Percentiles rank a stretch among this genome's conserved stretches.
Evolutionary conservation across 2,888 invertebrate genomes (phyloP).

Genomic region (Hedychridium roseum): DNA sequence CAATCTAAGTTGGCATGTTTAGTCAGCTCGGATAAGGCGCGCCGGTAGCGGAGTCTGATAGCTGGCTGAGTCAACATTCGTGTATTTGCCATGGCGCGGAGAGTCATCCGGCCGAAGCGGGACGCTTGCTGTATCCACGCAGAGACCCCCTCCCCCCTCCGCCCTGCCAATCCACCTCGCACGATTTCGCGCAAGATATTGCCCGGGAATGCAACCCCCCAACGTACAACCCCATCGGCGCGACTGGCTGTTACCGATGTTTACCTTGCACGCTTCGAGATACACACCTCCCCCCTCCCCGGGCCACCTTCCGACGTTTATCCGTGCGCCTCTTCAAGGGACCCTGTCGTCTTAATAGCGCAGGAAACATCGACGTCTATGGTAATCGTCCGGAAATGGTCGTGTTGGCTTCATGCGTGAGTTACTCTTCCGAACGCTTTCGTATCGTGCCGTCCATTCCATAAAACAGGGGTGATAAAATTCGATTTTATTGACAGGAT

Average conservation of each 20-base stretch:
- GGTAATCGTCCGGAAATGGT: not conserved
- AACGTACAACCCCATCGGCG: slow-evolving; percentile 41
- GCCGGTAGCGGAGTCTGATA: slow-evolving; percentile 46
- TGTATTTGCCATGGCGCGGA: slow-evolving; percentile 47
- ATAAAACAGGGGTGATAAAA: too few relatives aligned
- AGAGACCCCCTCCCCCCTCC: too few relatives aligned
- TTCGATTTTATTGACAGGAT: too few relatives aligned
- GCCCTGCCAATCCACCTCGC: too few relatives aligned
- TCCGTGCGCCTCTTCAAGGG: slow-evolving; percentile 8
- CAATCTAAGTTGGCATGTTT: slow-evolving; percentile 58
- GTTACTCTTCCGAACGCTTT: not conserved
- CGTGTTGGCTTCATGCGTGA: not conserved
- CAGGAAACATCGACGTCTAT: slow-evolving; percentile 11
- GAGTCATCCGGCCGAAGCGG: slow-evolving; percentile 41
- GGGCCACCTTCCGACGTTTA: too few relatives aligned
- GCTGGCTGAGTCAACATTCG: slow-evolving; percentile 54
- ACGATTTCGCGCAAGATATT: slow-evolving; percentile 53
- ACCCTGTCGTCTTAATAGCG: slow-evolving; percentile 7
- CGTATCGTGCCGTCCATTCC: not conserved
- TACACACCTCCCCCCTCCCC: too few relatives aligned
- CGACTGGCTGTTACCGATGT: slow-evolving; percentile 42
- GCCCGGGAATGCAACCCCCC: slow-evolving; percentile 44
- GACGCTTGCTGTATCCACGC: too few relatives aligned
- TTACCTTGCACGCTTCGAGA: slow-evolving; percentile 38
- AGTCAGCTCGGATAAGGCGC: slow-evolving; percentile 50